Base-by-base conservation (phyloP, 2,113 vertebrate genomes). In the Mesocricetus auratus region DNA sequence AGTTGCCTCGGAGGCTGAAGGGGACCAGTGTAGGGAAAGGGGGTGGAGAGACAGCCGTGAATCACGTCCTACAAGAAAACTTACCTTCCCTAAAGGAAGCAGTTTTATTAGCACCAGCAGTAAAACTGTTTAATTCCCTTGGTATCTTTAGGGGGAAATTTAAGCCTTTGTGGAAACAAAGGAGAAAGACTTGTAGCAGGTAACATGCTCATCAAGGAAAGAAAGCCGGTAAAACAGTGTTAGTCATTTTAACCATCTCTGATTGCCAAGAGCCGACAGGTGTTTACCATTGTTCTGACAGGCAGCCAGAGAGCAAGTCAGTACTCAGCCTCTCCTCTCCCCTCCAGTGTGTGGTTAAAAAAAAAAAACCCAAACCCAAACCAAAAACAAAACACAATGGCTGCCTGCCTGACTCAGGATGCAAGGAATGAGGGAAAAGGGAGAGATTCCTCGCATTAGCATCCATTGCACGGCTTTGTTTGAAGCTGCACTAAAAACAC, bases 231-330 rank as follows among this genome's bases (percentile, higher is more conserved):
- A 96, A 98, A 98, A 98, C 97, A 98, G 96, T 97, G 90, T 98
- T 95, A 97, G 97, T 97, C 98, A 98, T 98, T 98, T 98, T 82
- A 97, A 97, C 93, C 96, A 60, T 91, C 93, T 56, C 85, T 71
- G 89, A 94, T 97, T 98, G 98, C 98, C 98, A 98, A 98, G 97
- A 98, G 83, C 96, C 97, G 96, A 98, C 98, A 99, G 98, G 98
- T 99, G 98, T 97, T 98, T 97, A 97, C 98, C 97, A 97, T 98
- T 98, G 98, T 98, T 98, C 97, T 98, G 98, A 98, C 98, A 96
- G 86, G 68, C 97, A 97, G 98, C 98, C 98, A 98, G 98, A 97
- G 97, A 98, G 91, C 93, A 88, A 93, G 94, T 98, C 97, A 98
- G 98, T 95, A 98, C 98, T 95, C 96, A 97, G 92, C 95, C 92